Base-by-base conservation (phyloP, 2,888 invertebrate genomes). In the Matsumyia berberina region DNA sequence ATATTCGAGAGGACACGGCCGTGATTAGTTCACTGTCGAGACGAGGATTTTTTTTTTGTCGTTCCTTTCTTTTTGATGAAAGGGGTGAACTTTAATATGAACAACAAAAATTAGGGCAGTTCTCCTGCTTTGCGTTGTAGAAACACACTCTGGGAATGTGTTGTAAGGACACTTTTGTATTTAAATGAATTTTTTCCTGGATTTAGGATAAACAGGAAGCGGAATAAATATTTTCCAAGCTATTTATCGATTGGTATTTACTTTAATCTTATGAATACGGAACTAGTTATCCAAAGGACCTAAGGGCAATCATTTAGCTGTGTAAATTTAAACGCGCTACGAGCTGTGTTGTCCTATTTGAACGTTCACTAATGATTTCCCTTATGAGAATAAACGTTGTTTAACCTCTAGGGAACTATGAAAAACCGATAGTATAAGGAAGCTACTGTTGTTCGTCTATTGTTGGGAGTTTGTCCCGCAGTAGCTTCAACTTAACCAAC, bases 21-120 rank as follows among this genome's bases (percentile, higher is more conserved):
- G 62, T 64, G 53, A 53, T 73, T 53, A 53, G 55, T 19, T 44
- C 19, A 12, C 53, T 12, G 44, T 55, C 55, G 64, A 62, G 64
- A 62, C 73, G 15, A 15, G 31, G 11, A 17, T 15, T 55, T 73
- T 64, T 73, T 53, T 53, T 55, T 35, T 53, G n/a, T 24, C 31
- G 17, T 6, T n/a, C n/a, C n/a, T n/a, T n/a, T n/a, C n/a, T n/a
- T 57, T 57, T 12, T 0, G 15, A 19, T 1, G 19, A 51, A 72
- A 72, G 58, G 72, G 72, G 60, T 58, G 58, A 72, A 44, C 55
- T 37, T 37, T 11, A 60, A 44, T 33, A 57, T 44, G 35, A 42
- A 67, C 53, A 70, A 70, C 57, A 70, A 70, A 70, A 70, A 72
- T 58, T 60, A 58, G 49, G 58, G 58, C 37, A 35, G 37, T 49